Evolutionary conservation across 2,113 vertebrate species (phyloP).

Genomic region (Dolichotis patagonum): DNA sequence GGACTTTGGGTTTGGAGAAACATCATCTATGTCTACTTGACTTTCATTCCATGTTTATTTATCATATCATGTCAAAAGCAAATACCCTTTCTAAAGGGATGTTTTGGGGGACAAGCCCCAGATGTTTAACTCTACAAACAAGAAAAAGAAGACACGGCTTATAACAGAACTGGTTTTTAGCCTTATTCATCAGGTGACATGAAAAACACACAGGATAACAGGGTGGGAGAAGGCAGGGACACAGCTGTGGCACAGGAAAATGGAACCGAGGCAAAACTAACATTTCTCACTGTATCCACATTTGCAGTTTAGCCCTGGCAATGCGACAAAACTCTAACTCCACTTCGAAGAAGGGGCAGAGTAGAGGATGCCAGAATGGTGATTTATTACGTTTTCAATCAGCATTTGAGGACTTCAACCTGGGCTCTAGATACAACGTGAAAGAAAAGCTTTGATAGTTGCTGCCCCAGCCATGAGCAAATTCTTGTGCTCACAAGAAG

Average conservation of each 20-base stretch:
- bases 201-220: not conserved
- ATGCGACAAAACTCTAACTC: not conserved
- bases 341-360: not conserved
- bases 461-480: not conserved
- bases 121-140: not conserved
- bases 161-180: not conserved
- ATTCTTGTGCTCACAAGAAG: not conserved
- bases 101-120: not conserved
- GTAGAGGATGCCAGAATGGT: not conserved
- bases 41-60: not conserved
- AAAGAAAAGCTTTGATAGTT: not conserved
- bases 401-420: not conserved
- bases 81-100: not conserved
- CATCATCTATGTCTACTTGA: not conserved
- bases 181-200: not conserved
- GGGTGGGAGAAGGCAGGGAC: not conserved
- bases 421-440: not conserved
- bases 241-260: not conserved
- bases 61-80: not conserved
- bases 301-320: not conserved
- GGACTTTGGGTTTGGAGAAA: not conserved
- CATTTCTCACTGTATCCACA: not conserved
- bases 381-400: not conserved
- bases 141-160: not conserved
- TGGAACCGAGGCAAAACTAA: not conserved